Conservation (phyloP, 92 coral and sea anemone genomes). For the Zoanthus sansibaricus region DNA sequence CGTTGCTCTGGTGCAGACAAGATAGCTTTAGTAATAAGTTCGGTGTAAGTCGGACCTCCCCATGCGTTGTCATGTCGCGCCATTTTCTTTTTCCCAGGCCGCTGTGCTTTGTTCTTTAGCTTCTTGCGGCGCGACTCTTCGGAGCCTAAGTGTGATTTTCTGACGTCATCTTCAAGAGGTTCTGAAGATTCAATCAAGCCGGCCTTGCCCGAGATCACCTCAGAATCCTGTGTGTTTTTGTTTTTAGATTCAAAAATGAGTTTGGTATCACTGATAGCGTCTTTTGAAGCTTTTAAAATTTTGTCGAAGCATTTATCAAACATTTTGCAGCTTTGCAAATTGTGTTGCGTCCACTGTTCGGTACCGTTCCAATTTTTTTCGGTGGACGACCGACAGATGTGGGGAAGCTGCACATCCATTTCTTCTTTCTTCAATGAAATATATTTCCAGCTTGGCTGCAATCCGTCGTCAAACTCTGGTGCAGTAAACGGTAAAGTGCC, state of each 20-base stretch:
- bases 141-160: neutral
- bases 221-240: neutral
- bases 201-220: neutral
- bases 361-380: constrained; percentile 10
- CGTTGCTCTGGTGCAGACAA: constrained; percentile 46
- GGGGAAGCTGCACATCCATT: constrained; percentile 2
- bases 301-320: constrained; percentile 39
- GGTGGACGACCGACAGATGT: constrained; percentile 11
- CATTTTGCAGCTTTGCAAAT: constrained; percentile 24
- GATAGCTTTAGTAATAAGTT: constrained; percentile 39
- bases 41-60: constrained; percentile 49
- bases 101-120: constrained; percentile 12
- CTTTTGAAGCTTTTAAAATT: constrained; percentile 22
- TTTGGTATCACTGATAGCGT: neutral
- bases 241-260: constrained; percentile 4
- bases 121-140: constrained; percentile 23
- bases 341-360: neutral
- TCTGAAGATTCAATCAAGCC: constrained; percentile 2
- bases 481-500: constrained; percentile 41
- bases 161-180: neutral
- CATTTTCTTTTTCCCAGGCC: constrained; percentile 15
- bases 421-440: constrained; percentile 31
- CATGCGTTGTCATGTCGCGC: constrained; percentile 47
- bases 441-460: constrained; percentile 30
- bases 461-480: constrained; percentile 12